Conservation (phyloP, 2,113 vertebrate species). For the Ochotona curzoniae region DNA sequence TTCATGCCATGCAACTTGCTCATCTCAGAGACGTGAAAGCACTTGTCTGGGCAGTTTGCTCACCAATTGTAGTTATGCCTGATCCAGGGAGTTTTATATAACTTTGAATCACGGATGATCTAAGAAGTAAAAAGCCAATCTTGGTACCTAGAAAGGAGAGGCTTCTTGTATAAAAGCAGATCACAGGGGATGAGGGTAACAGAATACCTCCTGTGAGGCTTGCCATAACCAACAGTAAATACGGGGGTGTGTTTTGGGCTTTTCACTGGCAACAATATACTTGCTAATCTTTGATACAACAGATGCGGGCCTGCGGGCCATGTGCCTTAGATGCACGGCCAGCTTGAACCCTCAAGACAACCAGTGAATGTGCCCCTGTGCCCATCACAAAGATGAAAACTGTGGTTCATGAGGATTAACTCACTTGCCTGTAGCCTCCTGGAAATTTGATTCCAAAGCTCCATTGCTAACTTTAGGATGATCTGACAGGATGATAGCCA, state of each 20-base stretch:
- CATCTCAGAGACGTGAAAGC: conserved; percentile 18
- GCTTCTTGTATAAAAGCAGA: not conserved
- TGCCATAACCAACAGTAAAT: not conserved
- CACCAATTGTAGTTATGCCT: not conserved
- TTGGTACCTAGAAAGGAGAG: not conserved
- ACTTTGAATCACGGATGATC: conserved; percentile 15
- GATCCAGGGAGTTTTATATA: not conserved
- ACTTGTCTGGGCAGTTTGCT: conserved; percentile 29
- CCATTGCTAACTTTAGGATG: not conserved
- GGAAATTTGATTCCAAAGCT: not conserved
- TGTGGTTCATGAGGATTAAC: not conserved
- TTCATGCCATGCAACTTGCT: not conserved
- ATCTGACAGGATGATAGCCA: not conserved
- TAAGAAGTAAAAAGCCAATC: not conserved
- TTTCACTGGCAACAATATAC: not conserved
- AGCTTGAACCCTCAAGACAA: not conserved
- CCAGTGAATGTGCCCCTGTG: not conserved
- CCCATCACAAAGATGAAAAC: not conserved
- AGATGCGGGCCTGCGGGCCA: not conserved
- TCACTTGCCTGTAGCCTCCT: not conserved
- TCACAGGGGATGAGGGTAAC: not conserved
- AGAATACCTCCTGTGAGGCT: not conserved
- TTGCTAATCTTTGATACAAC: not conserved
- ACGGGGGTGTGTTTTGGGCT: no score
- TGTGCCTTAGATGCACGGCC: not conserved